These are phyloP conservation scores for Augochlorella aurata DNA, from an alignment of 2,888 invertebrate species.

Conservation along the genomic window DNA sequence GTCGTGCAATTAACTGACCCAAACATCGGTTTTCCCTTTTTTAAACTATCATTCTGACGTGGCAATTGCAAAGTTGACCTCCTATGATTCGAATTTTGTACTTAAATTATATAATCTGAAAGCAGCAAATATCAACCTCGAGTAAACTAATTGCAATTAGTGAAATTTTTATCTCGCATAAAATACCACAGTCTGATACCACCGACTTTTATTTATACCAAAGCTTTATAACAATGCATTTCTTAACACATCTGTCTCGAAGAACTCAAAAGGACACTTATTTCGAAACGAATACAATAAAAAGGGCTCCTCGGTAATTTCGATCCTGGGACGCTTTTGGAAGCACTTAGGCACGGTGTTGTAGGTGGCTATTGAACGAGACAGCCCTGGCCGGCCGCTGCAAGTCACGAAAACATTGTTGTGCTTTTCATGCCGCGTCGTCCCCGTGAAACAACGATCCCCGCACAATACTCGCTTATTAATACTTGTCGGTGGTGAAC, in stretches of 20 bases:
- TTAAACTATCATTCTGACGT: not conserved
- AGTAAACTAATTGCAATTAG: too few species aligned
- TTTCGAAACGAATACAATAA: not conserved
- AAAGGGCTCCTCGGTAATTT: not conserved
- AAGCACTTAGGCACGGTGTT: not conserved
- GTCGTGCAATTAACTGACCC: too few species aligned
- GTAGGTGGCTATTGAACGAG: not conserved
- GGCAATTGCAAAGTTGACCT: not conserved
- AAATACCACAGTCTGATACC: too few species aligned
- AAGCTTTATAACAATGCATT: too few species aligned
- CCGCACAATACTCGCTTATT: conserved; percentile 24
- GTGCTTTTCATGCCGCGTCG: conserved; percentile 11
- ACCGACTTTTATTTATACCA: too few species aligned
- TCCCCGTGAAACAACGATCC: conserved; percentile 12
- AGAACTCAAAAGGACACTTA: not conserved
- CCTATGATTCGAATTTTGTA: too few species aligned
- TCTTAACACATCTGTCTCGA: not conserved
- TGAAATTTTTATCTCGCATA: too few species aligned
- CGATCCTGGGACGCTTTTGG: not conserved
- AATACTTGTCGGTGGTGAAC: conserved; percentile 31
- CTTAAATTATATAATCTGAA: too few species aligned
- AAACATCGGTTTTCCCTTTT: not conserved
- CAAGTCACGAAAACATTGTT: conserved; percentile 20
- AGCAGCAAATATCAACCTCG: too few species aligned
- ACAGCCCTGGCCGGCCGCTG: not conserved